These are phyloP conservation scores for Junonia oenone DNA, from an alignment of 2,888 invertebrate genomes.

Conservation along the genomic window DNA sequence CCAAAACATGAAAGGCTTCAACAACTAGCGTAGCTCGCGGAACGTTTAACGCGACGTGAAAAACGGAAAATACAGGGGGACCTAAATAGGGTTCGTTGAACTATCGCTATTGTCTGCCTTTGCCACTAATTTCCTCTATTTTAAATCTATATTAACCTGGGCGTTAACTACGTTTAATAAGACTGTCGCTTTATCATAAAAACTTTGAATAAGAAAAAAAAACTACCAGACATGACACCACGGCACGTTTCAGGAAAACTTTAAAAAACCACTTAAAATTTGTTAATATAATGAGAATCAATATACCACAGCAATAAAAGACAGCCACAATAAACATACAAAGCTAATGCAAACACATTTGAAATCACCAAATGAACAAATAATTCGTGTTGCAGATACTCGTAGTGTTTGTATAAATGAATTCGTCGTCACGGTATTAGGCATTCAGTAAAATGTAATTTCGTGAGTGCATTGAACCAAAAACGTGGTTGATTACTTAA, in stretches of 20 bases:
- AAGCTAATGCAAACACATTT: constrained; percentile 4
- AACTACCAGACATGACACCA: too few relatives aligned
- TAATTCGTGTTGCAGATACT: constrained; percentile 48
- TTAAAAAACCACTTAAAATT: neutral
- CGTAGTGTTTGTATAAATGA: constrained; percentile 52
- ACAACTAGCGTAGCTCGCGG: constrained; percentile 19
- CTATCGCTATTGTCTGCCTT: constrained; percentile 42
- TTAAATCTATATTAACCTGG: constrained; percentile 2
- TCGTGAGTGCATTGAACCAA: constrained; percentile 76
- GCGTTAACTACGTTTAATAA: neutral
- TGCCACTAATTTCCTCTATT: constrained; percentile 11
- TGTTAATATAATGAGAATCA: constrained; percentile 1
- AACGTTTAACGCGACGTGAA: constrained; percentile 44
- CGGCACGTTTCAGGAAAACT: too few relatives aligned
- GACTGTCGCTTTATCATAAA: neutral
- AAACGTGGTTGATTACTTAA: constrained; percentile 73
- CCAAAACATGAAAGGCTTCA: constrained; percentile 19
- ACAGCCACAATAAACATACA: neutral
- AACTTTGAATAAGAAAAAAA: too few relatives aligned
- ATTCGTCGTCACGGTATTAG: constrained; percentile 58
- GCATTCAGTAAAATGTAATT: constrained; percentile 62
- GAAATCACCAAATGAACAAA: constrained; percentile 16
- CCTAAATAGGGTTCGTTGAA: constrained; percentile 61
- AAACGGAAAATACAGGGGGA: constrained; percentile 59
- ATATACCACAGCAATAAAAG: constrained; percentile 1